Evolutionary conservation across 1,140 invertebrate species (phyloP).

Genomic region (Choristoneura fumiferana): DNA sequence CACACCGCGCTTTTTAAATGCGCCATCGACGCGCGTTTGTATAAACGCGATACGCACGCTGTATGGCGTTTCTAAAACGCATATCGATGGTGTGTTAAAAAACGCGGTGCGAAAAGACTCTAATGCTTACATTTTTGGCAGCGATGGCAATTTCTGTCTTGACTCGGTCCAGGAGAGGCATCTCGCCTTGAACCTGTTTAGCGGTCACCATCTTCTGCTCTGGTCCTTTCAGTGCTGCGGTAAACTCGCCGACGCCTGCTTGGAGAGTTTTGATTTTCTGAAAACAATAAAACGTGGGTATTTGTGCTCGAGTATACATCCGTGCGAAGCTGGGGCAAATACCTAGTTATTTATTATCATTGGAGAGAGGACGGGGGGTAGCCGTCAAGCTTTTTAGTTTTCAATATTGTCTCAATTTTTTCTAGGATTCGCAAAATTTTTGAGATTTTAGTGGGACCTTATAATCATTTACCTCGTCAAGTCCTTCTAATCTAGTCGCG

Average conservation of each 20-base stretch:
- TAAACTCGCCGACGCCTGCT: conserved; percentile 73
- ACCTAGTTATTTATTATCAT: too few species aligned
- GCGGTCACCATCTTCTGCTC: conserved; percentile 79
- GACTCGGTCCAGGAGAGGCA: conserved; percentile 83
- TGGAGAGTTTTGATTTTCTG: conserved; percentile 54
- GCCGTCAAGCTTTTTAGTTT: not conserved
- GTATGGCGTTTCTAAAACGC: too few species aligned
- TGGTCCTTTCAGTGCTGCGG: conserved; percentile 77
- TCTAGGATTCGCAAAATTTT: too few species aligned
- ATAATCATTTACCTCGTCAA: conserved; percentile 56
- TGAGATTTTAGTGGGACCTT: too few species aligned
- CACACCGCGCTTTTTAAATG: too few species aligned
- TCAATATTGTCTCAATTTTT: too few species aligned
- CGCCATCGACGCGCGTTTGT: too few species aligned
- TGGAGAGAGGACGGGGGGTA: too few species aligned
- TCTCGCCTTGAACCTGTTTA: conserved; percentile 81
- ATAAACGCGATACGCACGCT: too few species aligned
- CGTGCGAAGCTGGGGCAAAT: too few species aligned
- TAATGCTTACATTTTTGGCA: conserved; percentile 58
- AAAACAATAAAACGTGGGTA: conserved; percentile 24
- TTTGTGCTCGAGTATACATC: too few species aligned
- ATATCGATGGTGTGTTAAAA: too few species aligned
- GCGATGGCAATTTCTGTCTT: conserved; percentile 77
- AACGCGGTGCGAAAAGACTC: not conserved
- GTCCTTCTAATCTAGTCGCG: conserved; percentile 61